A percentile compares a stretch with the other conserved stretches of the same genome.
Evolutionary conservation across 2,797 vertebrate species (phyloP).

Genomic region (Gymnothorax reevesii): DNA sequence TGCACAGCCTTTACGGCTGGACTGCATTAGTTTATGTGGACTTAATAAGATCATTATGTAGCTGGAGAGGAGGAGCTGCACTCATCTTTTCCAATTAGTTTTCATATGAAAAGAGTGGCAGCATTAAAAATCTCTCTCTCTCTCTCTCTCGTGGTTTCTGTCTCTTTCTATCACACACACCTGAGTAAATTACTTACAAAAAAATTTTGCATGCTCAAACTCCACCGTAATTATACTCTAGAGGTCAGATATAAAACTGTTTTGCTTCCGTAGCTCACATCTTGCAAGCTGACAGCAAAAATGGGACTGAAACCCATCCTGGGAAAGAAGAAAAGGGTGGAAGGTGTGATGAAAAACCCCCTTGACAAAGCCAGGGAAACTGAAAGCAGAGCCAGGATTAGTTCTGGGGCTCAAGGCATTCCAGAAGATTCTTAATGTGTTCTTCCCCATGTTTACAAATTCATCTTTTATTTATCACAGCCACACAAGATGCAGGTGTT

Average conservation of each 20-base stretch:
- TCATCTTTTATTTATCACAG: constrained; percentile 39
- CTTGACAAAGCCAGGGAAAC: not conserved
- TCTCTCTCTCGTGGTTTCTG: not conserved
- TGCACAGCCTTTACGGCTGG: not conserved
- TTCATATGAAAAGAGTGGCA: not conserved
- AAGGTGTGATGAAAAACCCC: not conserved
- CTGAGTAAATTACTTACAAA: too few species aligned
- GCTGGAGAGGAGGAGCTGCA: not conserved
- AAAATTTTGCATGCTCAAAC: not conserved
- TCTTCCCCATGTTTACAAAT: constrained; percentile 34
- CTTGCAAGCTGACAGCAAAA: not conserved
- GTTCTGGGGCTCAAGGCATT: constrained; percentile 28
- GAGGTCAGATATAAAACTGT: not conserved
- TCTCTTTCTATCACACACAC: not conserved
- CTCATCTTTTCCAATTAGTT: not conserved
- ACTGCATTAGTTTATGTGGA: too few species aligned
- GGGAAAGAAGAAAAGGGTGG: not conserved
- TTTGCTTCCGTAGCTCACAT: not conserved
- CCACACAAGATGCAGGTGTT: constrained; percentile 42
- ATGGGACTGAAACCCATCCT: not conserved
- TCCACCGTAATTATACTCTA: not conserved
- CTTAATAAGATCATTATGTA: not conserved
- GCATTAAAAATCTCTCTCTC: not conserved
- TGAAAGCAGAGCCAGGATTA: constrained; percentile 18
- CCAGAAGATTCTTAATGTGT: constrained; percentile 35